Evolutionary conservation across 2,113 vertebrate species (phyloP).

Genomic region (Hiodon tergisus): DNA sequence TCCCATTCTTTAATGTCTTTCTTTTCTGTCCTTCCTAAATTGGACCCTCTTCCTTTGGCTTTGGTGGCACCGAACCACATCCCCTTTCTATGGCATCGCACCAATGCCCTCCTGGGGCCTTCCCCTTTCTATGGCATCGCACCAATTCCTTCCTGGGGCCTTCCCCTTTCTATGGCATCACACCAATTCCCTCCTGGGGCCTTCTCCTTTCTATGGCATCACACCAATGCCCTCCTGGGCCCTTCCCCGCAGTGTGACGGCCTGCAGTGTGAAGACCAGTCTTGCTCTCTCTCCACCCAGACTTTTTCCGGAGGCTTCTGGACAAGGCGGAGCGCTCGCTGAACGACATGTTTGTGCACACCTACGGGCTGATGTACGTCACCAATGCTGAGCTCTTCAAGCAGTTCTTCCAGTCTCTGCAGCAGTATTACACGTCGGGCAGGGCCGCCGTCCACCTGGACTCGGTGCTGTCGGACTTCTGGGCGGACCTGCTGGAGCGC

Average conservation of each 20-base stretch:
- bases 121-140: no score
- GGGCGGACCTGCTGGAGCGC: constrained; percentile 87
- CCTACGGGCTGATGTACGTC: constrained; percentile 89
- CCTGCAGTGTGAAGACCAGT: no score
- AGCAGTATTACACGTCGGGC: constrained; percentile 76
- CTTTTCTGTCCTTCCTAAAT: constrained; percentile 25
- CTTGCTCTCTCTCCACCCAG: constrained; percentile 51
- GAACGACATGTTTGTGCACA: constrained; percentile 89
- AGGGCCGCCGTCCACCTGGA: constrained; percentile 81
- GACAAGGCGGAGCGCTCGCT: constrained; percentile 84
- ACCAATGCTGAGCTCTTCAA: constrained; percentile 93
- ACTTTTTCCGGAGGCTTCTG: constrained; percentile 92
- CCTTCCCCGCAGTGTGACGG: background rate
- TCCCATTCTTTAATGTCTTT: constrained; percentile 6
- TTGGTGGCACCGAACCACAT: no score
- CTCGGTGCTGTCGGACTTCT: constrained; percentile 91
- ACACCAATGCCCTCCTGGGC: no score
- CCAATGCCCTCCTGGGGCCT: no score
- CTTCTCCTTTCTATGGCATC: background rate
- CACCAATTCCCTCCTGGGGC: no score
- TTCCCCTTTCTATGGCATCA: background rate
- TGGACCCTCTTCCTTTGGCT: constrained; percentile 2
- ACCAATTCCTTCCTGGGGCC: no score
- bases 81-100: no score
- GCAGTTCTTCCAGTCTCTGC: constrained; percentile 81